phyloP scores from a whole-genome alignment of 2,888 invertebrate species.

The Rambutsinella grinnellia region DNA sequence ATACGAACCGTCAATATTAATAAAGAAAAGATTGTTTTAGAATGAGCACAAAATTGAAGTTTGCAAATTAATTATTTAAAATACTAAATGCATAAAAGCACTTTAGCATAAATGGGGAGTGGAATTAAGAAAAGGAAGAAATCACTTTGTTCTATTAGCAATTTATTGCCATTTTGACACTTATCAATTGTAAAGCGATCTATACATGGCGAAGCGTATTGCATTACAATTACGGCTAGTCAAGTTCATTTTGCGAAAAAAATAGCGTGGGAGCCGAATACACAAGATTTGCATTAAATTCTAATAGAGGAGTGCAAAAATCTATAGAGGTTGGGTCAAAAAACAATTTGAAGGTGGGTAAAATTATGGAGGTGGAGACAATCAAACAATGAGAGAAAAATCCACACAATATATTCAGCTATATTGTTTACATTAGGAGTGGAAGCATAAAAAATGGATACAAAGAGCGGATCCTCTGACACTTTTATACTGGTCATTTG shows the following conservation, averaged over 20 bases:
- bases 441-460: background rate
- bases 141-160: constrained; percentile 21
- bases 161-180: constrained; percentile 34
- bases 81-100: too few species aligned
- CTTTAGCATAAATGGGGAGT: background rate
- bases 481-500: constrained; percentile 39
- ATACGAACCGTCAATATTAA: constrained; percentile 20
- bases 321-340: too few species aligned
- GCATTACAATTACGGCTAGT: too few species aligned
- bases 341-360: too few species aligned
- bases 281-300: constrained; percentile 28
- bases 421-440: too few species aligned
- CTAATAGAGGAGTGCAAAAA: too few species aligned
- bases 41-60: constrained; percentile 27
- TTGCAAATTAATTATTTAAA: too few species aligned
- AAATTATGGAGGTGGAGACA: too few species aligned
- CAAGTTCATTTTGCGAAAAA: constrained; percentile 20
- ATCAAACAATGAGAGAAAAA: too few species aligned
- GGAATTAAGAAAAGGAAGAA: constrained; percentile 2
- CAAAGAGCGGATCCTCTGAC: constrained; percentile 45
- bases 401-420: too few species aligned
- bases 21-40: constrained; percentile 43
- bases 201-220: too few species aligned
- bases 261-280: constrained; percentile 27
- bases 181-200: background rate